Evolutionary conservation across 1,140 invertebrate species (phyloP).

Genomic region (Zaprionus camerounensis): DNA sequence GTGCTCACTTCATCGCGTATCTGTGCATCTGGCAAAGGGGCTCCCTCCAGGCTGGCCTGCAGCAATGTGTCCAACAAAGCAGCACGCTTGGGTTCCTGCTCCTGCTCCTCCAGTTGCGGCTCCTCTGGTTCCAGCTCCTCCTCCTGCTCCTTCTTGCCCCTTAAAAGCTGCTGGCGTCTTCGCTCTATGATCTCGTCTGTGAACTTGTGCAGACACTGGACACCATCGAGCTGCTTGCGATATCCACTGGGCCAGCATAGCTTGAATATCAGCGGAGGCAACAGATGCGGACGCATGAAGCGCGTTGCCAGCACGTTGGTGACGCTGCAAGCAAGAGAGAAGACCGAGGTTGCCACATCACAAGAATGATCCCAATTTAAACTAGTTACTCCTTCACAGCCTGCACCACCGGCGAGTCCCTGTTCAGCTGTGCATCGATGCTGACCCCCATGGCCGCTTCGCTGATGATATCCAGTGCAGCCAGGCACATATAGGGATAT

Average conservation of each 20-base stretch:
- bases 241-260: conserved; percentile 60
- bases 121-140: too few species aligned
- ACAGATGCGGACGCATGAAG: conserved; percentile 70
- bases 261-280: conserved; percentile 61
- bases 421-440: conserved; percentile 89
- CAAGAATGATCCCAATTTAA: neutral
- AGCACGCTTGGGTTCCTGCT: neutral
- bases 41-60: conserved; percentile 84
- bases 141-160: neutral
- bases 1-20: conserved; percentile 89
- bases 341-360: neutral
- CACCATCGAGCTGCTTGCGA: conserved; percentile 58
- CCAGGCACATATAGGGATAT: conserved; percentile 53
- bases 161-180: conserved; percentile 38
- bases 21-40: conserved; percentile 86
- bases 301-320: conserved; percentile 58
- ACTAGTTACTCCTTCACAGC: conserved; percentile 88
- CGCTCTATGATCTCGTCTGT: conserved; percentile 72
- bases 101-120: neutral
- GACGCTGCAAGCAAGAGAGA: conserved; percentile 49
- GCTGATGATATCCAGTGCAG: conserved; percentile 76
- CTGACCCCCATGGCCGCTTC: conserved; percentile 94
- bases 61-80: conserved; percentile 90
- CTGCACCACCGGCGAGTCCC: conserved; percentile 89
- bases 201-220: conserved; percentile 72